phyloP scores from a whole-genome alignment of 2,113 vertebrate genomes.

The Mustelus asterias region DNA sequence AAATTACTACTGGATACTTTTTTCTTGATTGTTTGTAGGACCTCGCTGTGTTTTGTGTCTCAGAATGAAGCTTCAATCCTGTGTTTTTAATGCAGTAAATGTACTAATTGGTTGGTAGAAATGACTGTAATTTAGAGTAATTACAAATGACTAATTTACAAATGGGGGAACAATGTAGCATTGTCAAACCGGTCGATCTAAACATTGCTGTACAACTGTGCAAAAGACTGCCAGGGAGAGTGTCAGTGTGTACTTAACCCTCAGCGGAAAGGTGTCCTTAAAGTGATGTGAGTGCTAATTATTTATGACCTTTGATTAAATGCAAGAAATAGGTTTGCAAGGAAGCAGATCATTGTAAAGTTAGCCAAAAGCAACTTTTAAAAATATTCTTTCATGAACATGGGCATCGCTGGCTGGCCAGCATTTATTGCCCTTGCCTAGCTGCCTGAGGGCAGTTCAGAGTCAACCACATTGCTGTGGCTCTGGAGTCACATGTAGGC shows the following conservation, averaged over 20 bases:
- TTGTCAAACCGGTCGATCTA: not conserved
- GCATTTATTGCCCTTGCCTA: too few species aligned
- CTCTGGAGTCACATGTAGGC: too few species aligned
- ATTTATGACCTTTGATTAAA: not conserved
- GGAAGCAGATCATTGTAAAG: not conserved
- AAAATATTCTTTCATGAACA: too few species aligned
- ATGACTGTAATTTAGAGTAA: not conserved
- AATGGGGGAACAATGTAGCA: not conserved
- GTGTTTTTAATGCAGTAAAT: not conserved
- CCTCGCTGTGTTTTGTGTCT: not conserved
- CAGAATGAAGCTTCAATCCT: not conserved
- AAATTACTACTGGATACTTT: not conserved
- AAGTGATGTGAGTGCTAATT: not conserved
- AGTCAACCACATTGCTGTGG: too few species aligned
- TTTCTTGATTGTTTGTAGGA: not conserved
- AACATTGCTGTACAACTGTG: not conserved
- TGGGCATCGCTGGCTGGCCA: too few species aligned
- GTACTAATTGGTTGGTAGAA: not conserved
- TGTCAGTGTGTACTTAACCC: not conserved
- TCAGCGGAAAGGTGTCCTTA: not conserved
- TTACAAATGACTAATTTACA: slow-evolving; percentile 13
- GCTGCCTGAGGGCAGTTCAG: too few species aligned
- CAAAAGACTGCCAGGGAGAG: not conserved
- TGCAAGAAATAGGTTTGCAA: not conserved
- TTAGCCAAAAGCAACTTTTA: not conserved